phyloP scores from a whole-genome alignment of 2,113 vertebrate genomes.

The Alligator sinensis region DNA sequence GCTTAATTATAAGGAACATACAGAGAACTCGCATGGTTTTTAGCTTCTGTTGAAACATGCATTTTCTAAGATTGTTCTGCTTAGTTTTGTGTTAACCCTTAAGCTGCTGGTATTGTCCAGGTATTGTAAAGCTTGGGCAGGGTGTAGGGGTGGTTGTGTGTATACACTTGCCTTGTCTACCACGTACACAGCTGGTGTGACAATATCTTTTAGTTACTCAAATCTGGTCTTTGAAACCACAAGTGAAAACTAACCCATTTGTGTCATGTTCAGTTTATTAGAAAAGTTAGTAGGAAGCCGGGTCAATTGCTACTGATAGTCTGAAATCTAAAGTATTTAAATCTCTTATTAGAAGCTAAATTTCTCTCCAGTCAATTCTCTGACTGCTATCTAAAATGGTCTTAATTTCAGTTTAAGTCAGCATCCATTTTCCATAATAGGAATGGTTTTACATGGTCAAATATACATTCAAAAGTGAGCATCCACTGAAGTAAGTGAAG shows the following conservation, averaged over 20 bases:
- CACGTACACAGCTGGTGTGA: constrained; percentile 30
- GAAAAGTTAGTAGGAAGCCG: neutral
- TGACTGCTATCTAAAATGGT: neutral
- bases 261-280: neutral
- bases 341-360: neutral
- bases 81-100: constrained; percentile 40
- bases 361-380: neutral
- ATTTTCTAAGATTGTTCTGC: constrained; percentile 51
- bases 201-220: constrained; percentile 41
- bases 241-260: neutral
- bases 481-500: neutral
- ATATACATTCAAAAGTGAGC: neutral
- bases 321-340: neutral
- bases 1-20: constrained; percentile 39
- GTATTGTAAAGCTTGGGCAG: neutral
- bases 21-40: constrained; percentile 18
- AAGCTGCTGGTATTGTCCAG: neutral
- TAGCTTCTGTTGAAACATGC: constrained; percentile 58
- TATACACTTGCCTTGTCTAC: constrained; percentile 60
- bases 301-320: neutral
- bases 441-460: neutral
- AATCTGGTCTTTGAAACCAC: constrained; percentile 43
- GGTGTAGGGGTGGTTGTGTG: constrained; percentile 46
- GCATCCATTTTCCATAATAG: neutral
- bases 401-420: neutral